phyloP scores from a whole-genome alignment of 2,797 vertebrate genomes.

The Cynopterus sphinx region DNA sequence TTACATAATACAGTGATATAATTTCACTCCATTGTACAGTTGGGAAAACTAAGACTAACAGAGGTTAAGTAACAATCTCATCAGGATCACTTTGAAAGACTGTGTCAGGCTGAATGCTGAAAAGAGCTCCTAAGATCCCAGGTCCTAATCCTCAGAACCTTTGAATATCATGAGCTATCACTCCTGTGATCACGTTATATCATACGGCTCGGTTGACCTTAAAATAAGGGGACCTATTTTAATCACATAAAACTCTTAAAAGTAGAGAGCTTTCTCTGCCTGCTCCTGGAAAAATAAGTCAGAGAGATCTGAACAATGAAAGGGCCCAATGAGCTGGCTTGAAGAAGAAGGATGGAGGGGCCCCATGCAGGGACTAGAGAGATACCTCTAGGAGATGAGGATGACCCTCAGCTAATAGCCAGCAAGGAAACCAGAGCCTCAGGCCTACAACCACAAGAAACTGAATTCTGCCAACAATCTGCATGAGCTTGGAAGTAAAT shows the following conservation, averaged over 20 bases:
- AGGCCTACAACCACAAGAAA: background rate
- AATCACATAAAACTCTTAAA: background rate
- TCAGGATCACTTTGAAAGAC: background rate
- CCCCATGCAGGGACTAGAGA: background rate
- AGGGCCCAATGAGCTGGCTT: background rate
- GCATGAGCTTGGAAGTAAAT: background rate
- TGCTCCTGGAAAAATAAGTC: background rate
- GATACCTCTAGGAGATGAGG: background rate
- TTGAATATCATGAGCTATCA: background rate
- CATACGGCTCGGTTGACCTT: background rate
- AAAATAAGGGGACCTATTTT: background rate
- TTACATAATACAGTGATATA: background rate
- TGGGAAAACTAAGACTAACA: background rate
- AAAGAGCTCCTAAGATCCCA: background rate
- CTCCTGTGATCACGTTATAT: background rate
- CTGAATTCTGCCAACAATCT: background rate
- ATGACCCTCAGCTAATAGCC: background rate
- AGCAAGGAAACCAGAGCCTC: background rate
- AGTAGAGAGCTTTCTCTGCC: background rate
- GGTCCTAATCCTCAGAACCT: background rate
- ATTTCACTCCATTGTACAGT: background rate
- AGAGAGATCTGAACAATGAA: background rate
- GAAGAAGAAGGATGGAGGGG: background rate
- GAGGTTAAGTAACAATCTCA: background rate
- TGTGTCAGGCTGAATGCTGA: background rate